Evolutionary conservation across 1,140 invertebrate species (phyloP).

Genomic region (Anthonomus grandis): DNA sequence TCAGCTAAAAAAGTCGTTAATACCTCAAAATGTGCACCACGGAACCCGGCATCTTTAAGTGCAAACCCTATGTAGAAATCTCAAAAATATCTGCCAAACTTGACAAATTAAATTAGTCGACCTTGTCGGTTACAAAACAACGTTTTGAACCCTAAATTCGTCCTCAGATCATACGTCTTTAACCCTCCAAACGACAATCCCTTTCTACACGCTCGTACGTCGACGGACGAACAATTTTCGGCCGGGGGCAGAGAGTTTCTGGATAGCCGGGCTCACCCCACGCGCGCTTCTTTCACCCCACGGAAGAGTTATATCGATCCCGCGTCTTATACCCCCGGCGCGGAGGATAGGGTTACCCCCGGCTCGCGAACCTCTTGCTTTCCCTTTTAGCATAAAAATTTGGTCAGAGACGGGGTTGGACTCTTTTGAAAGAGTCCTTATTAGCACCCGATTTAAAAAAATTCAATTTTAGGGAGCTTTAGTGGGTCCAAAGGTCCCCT

Average conservation of each 20-base stretch:
- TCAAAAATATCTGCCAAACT: too few relatives aligned
- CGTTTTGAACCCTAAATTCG: neutral
- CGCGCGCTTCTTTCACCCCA: constrained; percentile 43
- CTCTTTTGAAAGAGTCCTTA: neutral
- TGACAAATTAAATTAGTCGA: too few relatives aligned
- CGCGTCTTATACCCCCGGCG: constrained; percentile 45
- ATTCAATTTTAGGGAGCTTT: too few relatives aligned
- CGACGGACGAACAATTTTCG: constrained; percentile 8
- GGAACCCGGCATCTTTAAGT: too few relatives aligned
- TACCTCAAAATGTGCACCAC: too few relatives aligned
- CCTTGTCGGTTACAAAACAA: neutral
- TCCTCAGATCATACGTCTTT: neutral
- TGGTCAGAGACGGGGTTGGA: constrained; percentile 5
- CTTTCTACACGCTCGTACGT: neutral
- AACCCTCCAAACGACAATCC: neutral
- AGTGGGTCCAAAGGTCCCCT: too few relatives aligned
- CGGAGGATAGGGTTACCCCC: constrained; percentile 48
- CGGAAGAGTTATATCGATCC: constrained; percentile 52
- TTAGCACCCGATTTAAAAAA: too few relatives aligned
- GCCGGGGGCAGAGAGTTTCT: constrained; percentile 21
- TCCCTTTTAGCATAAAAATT: constrained; percentile 32
- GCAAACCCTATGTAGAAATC: too few relatives aligned
- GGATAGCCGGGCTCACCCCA: constrained; percentile 41
- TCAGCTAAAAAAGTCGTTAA: too few relatives aligned
- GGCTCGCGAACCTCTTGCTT: constrained; percentile 22